Evolutionary conservation across 2,797 vertebrate species (phyloP).

Genomic region (Pangasius djambal): DNA sequence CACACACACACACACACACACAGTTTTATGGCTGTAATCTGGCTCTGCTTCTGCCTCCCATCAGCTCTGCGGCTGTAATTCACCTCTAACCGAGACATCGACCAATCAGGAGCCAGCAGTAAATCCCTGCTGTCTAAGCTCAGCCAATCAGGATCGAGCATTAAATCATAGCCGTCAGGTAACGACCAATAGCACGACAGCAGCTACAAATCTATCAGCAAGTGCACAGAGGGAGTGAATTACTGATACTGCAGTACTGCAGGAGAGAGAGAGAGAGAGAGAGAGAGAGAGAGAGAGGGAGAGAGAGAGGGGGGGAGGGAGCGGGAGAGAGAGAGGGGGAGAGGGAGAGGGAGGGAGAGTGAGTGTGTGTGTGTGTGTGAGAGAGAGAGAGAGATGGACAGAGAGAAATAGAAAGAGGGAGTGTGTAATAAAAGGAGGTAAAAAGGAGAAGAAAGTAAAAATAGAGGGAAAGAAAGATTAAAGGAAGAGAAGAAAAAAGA

Average conservation of each 20-base stretch:
- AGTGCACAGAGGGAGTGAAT: conserved; percentile 43
- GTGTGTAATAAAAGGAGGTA: not conserved
- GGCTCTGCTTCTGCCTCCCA: conserved; percentile 60
- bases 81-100: conserved; percentile 57
- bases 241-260: conserved; percentile 58
- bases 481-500: not conserved
- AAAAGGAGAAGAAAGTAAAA: conserved; percentile 8
- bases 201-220: conserved; percentile 60
- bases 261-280: conserved; percentile 12
- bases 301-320: not conserved
- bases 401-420: not conserved
- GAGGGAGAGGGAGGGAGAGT: not conserved
- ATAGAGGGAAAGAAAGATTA: not conserved
- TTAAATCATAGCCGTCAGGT: conserved; percentile 61
- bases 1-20: not conserved
- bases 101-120: conserved; percentile 56
- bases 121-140: conserved; percentile 50
- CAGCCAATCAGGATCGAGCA: conserved; percentile 54
- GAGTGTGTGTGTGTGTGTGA: no score
- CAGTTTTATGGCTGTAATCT: conserved; percentile 58
- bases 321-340: not conserved
- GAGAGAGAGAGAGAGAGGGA: not conserved
- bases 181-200: conserved; percentile 57
- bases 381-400: not conserved
- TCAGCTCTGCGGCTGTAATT: conserved; percentile 59